Evolutionary conservation across 1,140 invertebrate species (phyloP), one percentile per base, ranked within the genome.

Genomic region (Lasioglossum baleicum): DNA sequence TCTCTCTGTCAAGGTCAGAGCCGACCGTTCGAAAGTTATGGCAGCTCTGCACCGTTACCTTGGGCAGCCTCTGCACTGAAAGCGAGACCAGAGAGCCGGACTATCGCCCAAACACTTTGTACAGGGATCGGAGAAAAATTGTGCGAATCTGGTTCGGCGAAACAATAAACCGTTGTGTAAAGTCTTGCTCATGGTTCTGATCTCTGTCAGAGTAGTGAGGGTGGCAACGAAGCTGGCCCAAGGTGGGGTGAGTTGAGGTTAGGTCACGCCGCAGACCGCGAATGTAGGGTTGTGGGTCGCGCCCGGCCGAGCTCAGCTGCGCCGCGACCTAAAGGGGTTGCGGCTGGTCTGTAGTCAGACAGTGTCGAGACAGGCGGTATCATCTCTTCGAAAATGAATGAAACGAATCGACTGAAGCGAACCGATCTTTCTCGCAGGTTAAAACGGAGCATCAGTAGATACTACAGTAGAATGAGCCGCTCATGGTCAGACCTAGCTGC

Each of bases 211-310:
- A 53, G 75, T 44, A 68, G 81, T 48, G 72, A 83, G 81, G 70
- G 81, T 80, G 73, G 75, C 35, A 51, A 76, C 67, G 75, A 83
- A 78, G 79, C 83, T 87, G 79, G 63, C 60, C 63, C 67, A 86
- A 85, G 77, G 86, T 87, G 85, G 83, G 84, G 82, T 86, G 76
- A 86, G 88, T 89, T 89, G 89, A 90, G 90, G 91, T 92, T 91
- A 90, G 90, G 90, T 91, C 84, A 87, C 86, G 88, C 87, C 90
- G 88, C 90, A 89, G 87, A 88, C 88, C 86, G 85, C 86, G 86
- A 92, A 93, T 93, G 91, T 93, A 92, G 92, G 92, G 92, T 90
- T 93, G 90, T 93, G 88, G 92, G 92, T 93, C 92, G 91, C 90
- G 88, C 88, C 88, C 88, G 90, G 90, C 90, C 87, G 87, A 89